A percentile compares a stretch with the other conserved stretches of the same genome.
Conservation (phyloP, 2,113 vertebrate genomes). For the Hippocampus guttulatus region DNA sequence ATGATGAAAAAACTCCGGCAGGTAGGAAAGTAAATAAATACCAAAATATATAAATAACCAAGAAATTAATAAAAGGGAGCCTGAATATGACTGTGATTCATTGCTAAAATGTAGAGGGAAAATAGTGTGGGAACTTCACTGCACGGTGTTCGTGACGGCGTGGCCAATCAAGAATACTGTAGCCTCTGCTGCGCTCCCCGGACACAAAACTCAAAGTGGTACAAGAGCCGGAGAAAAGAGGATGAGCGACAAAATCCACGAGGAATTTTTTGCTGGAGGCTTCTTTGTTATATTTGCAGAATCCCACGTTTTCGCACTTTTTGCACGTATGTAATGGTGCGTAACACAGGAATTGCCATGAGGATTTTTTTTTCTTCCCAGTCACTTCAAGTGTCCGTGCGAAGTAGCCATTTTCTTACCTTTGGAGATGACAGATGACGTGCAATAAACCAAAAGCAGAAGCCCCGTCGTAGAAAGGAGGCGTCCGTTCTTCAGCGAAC, state of each 20-base stretch:
- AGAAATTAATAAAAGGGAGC: neutral
- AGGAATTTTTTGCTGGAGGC: neutral
- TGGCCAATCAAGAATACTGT: conserved; percentile 4
- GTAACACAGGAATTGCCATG: conserved; percentile 32
- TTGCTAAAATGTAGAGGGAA: neutral
- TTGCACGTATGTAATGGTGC: conserved; percentile 11
- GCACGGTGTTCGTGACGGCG: neutral
- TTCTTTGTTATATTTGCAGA: neutral
- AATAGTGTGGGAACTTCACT: conserved; percentile 22
- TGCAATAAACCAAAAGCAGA: conserved; percentile 55
- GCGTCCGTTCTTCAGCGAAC: conserved; percentile 53
- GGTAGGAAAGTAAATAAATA: neutral
- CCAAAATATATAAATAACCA: neutral
- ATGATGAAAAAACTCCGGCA: conserved; percentile 6
- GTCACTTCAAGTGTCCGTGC: conserved; percentile 1
- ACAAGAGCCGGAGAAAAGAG: neutral
- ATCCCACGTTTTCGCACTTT: neutral
- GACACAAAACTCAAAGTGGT: neutral
- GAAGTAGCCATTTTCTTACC: conserved; percentile 55
- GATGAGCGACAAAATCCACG: neutral
- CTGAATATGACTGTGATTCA: neutral
- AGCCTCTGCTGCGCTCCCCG: conserved; percentile 18
- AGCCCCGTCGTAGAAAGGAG: conserved; percentile 49
- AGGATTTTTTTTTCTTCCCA: neutral
- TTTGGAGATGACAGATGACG: conserved; percentile 51